Percentiles rank a stretch among this genome's conserved stretches.
Conservation (phyloP, 1,140 invertebrate genomes). For the Papilio aristodemus region DNA sequence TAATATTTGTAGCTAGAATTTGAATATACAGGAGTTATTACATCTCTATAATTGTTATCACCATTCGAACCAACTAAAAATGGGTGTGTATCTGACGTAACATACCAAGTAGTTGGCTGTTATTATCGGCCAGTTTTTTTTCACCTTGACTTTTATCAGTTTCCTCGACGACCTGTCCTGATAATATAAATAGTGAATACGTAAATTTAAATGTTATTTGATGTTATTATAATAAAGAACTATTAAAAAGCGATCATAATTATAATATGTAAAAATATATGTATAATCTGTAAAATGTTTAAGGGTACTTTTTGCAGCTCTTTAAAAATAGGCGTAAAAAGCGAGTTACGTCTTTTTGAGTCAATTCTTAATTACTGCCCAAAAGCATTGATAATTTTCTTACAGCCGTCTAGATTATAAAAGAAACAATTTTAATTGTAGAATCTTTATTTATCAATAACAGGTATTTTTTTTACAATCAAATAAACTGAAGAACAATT, state of each 20-base stretch:
- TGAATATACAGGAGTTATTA: no score
- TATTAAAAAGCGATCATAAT: neutral
- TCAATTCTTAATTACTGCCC: no score
- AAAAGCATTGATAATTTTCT: no score
- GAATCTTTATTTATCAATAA: slow-evolving; percentile 66
- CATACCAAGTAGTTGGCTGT: neutral
- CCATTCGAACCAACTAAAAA: neutral
- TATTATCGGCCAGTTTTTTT: neutral
- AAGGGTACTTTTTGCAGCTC: no score
- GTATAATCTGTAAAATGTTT: no score
- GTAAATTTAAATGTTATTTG: neutral
- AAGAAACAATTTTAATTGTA: slow-evolving; percentile 48
- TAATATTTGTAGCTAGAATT: no score
- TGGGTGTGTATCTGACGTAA: slow-evolving; percentile 16
- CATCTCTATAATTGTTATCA: no score
- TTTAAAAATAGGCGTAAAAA: no score
- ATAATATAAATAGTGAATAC: neutral
- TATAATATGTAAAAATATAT: no score
- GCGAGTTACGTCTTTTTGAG: no score
- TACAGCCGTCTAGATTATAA: no score
- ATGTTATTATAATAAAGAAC: neutral
- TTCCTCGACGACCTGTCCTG: neutral
- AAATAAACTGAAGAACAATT: slow-evolving; percentile 49
- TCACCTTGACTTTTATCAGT: slow-evolving; percentile 13
- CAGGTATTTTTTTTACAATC: slow-evolving; percentile 57